Percentiles rank a stretch among this genome's conserved stretches.
phyloP scores from a whole-genome alignment of 2,113 vertebrate genomes.

The Ivindomyrus marchei region DNA sequence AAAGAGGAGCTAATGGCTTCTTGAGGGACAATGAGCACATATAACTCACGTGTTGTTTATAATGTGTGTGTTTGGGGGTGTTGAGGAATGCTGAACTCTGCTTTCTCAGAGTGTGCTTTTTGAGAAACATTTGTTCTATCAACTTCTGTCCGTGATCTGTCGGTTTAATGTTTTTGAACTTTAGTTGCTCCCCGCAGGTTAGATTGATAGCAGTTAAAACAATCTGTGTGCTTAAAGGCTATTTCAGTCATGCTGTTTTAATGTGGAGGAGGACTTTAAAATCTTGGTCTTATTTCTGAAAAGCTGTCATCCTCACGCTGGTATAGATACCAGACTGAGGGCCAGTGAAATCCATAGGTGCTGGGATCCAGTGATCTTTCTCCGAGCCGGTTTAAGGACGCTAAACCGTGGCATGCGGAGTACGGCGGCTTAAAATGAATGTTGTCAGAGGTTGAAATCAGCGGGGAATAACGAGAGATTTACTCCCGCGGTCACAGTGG shows the following conservation, averaged over 20 bases:
- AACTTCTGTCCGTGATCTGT: not conserved
- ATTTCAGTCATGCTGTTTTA: not conserved
- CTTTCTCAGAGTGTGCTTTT: not conserved
- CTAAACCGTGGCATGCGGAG: not conserved
- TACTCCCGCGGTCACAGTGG: not conserved
- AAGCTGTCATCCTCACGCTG: not conserved
- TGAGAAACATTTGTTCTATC: not conserved
- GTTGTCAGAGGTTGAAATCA: not conserved
- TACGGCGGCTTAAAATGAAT: not conserved
- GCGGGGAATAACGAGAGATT: not conserved
- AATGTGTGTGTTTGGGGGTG: slow-evolving; percentile 5
- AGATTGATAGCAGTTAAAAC: not conserved
- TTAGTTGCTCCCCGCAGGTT: not conserved
- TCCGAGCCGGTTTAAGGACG: not conserved
- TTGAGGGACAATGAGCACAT: not conserved
- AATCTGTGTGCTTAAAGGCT: not conserved
- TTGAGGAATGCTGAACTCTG: not conserved
- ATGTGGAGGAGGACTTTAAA: not conserved
- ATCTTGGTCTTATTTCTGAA: not conserved
- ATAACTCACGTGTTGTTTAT: not conserved
- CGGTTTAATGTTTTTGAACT: not conserved
- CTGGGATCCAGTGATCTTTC: not conserved
- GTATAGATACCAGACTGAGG: not conserved
- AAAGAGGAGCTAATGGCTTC: not conserved
- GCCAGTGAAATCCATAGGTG: not conserved